Evolutionary conservation across 2,797 vertebrate genomes (phyloP), one percentile per base, ranked within the genome.

Genomic region (Valencia hispanica): DNA sequence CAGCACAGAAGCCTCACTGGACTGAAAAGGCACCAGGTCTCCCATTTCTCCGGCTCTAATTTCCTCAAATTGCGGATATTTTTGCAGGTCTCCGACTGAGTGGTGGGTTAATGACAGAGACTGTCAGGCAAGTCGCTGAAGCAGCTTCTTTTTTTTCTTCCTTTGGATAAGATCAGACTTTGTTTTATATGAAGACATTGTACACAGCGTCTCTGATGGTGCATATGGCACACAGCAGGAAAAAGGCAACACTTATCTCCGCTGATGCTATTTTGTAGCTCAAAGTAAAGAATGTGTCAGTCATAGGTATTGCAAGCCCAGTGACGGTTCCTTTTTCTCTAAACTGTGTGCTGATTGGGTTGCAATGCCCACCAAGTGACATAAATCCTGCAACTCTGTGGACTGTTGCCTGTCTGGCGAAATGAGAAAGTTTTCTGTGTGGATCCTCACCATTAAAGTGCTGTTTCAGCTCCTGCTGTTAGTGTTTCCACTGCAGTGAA

Each of bases 31-130:
- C 89, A 84, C 68, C 88, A 73, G 89, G 88, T 90, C 76, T 75
- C 80, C 78, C 84, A 84, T 90, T 91, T 88, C 91, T 91, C 90
- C 59, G 78, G 80, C 87, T 93, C 86, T 89, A 92, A 93, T 94
- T 92, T 92, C 88, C 84, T 87, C 81, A 91, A 92, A 93, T 91
- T 80, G 85, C 45, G 36, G 84, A 91, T 88, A 89, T 91, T 89
- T 91, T 86, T 87, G 86, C 82, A 80, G 85, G 85, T 89, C 86
- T 85, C 77, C 5, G 43, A 75, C 82, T 87, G 80, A 89, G 74
- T 70, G 81, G 77, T 73, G 80, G 74, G 86, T 89, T 93, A 92
- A 92, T 88, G 88, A 92, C 82, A 78, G 79, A 81, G 78, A 72
- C 79, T 84, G 87, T 79, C 88, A 84, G 75, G 75, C 53, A 71